These are phyloP conservation scores for Chrysodeixis includens DNA, from an alignment of 2,888 invertebrate species.

Conservation along the genomic window DNA sequence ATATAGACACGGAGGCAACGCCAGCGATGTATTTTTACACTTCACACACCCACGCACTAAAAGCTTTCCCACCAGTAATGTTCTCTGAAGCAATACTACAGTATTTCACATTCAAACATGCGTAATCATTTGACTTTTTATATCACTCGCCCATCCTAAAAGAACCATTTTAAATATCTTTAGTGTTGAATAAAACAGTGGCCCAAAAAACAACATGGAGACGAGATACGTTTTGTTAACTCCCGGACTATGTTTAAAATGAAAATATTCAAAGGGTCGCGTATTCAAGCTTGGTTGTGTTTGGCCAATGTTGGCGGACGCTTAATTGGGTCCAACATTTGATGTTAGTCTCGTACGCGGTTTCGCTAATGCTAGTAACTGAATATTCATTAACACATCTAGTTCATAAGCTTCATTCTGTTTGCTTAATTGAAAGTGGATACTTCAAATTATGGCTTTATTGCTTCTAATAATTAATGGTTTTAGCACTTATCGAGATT, in stretches of 20 bases:
- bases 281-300: constrained; percentile 10
- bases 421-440: constrained; percentile 12
- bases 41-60: constrained; percentile 49
- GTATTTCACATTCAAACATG: constrained; percentile 61
- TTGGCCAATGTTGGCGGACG: constrained; percentile 16
- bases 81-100: constrained; percentile 57
- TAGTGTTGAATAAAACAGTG: constrained; percentile 28
- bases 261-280: constrained; percentile 20
- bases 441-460: constrained; percentile 13
- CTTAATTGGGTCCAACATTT: constrained; percentile 25
- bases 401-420: constrained; percentile 9
- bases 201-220: constrained; percentile 7
- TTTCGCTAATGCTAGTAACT: constrained; percentile 25
- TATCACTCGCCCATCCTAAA: constrained; percentile 38
- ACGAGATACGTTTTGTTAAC: constrained; percentile 21
- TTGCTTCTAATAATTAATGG: not conserved
- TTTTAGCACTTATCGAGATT: not conserved
- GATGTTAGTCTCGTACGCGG: constrained; percentile 7
- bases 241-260: constrained; percentile 9
- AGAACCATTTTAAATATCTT: constrained; percentile 36
- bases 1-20: constrained; percentile 49
- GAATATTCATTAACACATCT: constrained; percentile 33
- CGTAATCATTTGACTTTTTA: constrained; percentile 63
- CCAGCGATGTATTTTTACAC: constrained; percentile 20
- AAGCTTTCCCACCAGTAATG: constrained; percentile 63